phyloP scores from a whole-genome alignment of 2,888 invertebrate species.

The Sericinus montela region DNA sequence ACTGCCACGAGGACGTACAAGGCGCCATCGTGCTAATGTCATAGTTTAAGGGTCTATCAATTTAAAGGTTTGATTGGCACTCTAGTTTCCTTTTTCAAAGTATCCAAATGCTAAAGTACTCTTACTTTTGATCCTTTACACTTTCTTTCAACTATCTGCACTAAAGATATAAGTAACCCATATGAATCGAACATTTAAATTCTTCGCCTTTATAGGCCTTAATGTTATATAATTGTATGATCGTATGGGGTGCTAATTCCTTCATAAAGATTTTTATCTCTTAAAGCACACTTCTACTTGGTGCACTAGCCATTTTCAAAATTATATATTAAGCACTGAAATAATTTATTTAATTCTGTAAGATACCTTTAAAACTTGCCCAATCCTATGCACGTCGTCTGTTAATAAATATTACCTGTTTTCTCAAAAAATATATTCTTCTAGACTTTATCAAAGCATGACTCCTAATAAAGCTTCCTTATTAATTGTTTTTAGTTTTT shows the following conservation, averaged over 20 bases:
- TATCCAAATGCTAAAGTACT: slow-evolving; percentile 15
- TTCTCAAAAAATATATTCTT: background rate
- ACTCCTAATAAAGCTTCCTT: slow-evolving; percentile 4
- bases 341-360: slow-evolving; percentile 7
- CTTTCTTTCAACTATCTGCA: slow-evolving; percentile 42
- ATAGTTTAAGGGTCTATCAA: slow-evolving; percentile 61
- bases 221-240: slow-evolving; percentile 27
- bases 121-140: slow-evolving; percentile 22
- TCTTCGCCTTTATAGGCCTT: slow-evolving; percentile 33
- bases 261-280: slow-evolving; percentile 28
- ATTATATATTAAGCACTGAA: slow-evolving; percentile 5
- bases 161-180: slow-evolving; percentile 53
- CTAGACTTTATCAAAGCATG: slow-evolving; percentile 11
- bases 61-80: slow-evolving; percentile 70
- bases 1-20: slow-evolving; percentile 65
- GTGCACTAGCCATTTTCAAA: slow-evolving; percentile 32
- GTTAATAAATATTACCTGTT: slow-evolving; percentile 5
- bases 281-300: slow-evolving; percentile 33
- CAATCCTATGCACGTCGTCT: slow-evolving; percentile 12
- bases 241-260: slow-evolving; percentile 53
- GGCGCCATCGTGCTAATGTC: slow-evolving; percentile 65
- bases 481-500: slow-evolving; percentile 7
- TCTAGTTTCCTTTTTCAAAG: slow-evolving; percentile 33
- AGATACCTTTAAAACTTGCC: slow-evolving; percentile 14
- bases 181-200: slow-evolving; percentile 44